phyloP scores from a whole-genome alignment of 2,797 vertebrate genomes.

The Euphonia xanthogaster region DNA sequence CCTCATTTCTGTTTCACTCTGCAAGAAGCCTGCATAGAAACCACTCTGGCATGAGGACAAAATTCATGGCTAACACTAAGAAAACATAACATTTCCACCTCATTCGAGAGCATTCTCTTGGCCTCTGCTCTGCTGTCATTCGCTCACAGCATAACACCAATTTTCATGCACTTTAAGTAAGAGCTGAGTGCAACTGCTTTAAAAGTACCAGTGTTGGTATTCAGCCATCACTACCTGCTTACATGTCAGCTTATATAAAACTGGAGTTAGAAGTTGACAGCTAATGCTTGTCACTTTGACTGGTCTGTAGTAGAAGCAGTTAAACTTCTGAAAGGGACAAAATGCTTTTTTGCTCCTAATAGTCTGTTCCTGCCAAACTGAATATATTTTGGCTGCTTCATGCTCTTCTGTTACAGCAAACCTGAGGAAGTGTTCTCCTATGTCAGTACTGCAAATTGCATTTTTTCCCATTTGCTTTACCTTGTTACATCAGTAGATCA shows the following conservation, averaged over 20 bases:
- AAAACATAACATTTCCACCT: slow-evolving; percentile 44
- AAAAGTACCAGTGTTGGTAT: neutral
- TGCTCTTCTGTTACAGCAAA: neutral
- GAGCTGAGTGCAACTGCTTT: neutral
- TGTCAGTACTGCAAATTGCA: neutral
- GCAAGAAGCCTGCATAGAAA: neutral
- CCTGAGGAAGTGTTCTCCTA: neutral
- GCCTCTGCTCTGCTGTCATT: slow-evolving; percentile 14
- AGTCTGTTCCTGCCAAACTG: neutral
- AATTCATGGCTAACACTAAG: slow-evolving; percentile 5
- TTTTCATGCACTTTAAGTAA: slow-evolving; percentile 12
- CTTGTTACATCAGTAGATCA: neutral
- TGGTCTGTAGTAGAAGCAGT: neutral
- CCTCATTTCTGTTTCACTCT: neutral
- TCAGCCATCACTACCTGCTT: neutral
- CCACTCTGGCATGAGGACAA: neutral
- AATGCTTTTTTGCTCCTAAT: neutral
- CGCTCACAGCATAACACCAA: neutral
- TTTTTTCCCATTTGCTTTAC: neutral
- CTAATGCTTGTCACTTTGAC: neutral
- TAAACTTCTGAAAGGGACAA: neutral
- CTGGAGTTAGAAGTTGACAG: neutral
- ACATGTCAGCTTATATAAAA: neutral
- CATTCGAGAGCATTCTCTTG: slow-evolving; percentile 11
- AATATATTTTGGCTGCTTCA: neutral